These are phyloP conservation scores for Melopsittacus undulatus DNA, from an alignment of 2,797 vertebrate species.

Conservation along the genomic window DNA sequence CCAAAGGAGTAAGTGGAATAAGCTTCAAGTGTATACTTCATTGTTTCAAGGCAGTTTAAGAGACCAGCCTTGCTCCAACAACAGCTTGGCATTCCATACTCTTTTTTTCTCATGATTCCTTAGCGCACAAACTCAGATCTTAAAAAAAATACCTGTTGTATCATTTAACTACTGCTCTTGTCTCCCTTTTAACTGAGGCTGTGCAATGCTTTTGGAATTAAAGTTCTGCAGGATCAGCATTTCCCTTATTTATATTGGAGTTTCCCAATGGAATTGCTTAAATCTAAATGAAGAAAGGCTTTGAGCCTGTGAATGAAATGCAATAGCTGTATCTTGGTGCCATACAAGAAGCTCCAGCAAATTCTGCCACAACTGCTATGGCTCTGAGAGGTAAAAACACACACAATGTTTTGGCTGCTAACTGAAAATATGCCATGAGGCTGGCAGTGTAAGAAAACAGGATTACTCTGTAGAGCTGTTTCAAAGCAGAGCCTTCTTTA, in stretches of 20 bases:
- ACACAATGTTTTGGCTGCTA: background rate
- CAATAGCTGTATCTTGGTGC: background rate
- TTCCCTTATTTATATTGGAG: background rate
- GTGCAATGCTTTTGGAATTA: background rate
- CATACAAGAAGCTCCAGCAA: background rate
- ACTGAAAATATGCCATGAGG: background rate
- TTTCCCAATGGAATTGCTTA: background rate
- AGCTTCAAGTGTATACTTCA: background rate
- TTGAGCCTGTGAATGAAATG: background rate
- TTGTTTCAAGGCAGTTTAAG: background rate
- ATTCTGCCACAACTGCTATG: background rate
- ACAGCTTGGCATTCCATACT: background rate
- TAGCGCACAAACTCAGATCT: background rate
- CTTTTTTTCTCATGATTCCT: background rate
- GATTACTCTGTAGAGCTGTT: background rate
- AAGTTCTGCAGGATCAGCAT: background rate
- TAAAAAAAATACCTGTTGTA: background rate
- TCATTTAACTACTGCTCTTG: background rate
- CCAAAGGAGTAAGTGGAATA: background rate
- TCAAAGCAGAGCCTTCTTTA: background rate
- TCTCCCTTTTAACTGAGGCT: background rate
- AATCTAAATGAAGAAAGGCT: background rate
- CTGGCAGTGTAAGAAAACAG: background rate
- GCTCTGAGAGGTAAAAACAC: background rate
- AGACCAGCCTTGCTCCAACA: background rate